Percentiles rank a stretch among this genome's conserved stretches.
Conservation (phyloP, 2,888 invertebrate genomes). For the Portevinia maculata region DNA sequence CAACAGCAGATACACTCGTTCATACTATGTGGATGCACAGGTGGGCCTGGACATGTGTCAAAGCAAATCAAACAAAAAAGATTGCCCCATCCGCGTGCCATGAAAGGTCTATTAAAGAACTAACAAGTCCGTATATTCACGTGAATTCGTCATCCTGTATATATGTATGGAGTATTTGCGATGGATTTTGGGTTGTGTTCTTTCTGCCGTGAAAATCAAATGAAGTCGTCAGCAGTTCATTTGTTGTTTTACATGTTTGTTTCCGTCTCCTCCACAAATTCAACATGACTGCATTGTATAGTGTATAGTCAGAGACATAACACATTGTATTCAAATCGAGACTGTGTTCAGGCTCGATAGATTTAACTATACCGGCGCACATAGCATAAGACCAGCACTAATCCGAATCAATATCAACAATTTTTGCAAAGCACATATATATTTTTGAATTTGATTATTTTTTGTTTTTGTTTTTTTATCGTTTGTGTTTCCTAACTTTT, state of each 20-base stretch:
- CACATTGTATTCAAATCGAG: conserved; percentile 62
- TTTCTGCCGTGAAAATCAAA: conserved; percentile 48
- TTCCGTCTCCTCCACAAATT: conserved; percentile 4
- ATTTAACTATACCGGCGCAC: too few species aligned
- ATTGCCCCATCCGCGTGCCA: not conserved
- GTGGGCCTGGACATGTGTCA: conserved; percentile 46
- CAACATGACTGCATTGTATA: conserved; percentile 1
- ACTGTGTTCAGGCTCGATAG: conserved; percentile 42
- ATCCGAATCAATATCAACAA: conserved; percentile 61
- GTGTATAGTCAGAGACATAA: conserved; percentile 13
- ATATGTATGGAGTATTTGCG: conserved; percentile 26
- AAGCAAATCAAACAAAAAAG: conserved; percentile 24
- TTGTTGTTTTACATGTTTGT: conserved; percentile 60
- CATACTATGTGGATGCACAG: conserved; percentile 23
- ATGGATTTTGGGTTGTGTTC: conserved; percentile 24
- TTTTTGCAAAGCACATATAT: conserved; percentile 52
- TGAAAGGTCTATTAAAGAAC: too few species aligned
- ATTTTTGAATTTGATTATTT: conserved; percentile 42
- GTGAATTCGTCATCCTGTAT: conserved; percentile 6
- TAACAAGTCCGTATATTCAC: conserved; percentile 1
- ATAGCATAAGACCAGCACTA: too few species aligned
- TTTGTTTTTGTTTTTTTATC: conserved; percentile 1
- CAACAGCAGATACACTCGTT: conserved; percentile 17
- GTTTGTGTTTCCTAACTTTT: conserved; percentile 26
- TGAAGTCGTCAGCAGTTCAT: conserved; percentile 70